phyloP scores from a whole-genome alignment of 2,888 invertebrate genomes.

The Synanthedon andrenaeformis region DNA sequence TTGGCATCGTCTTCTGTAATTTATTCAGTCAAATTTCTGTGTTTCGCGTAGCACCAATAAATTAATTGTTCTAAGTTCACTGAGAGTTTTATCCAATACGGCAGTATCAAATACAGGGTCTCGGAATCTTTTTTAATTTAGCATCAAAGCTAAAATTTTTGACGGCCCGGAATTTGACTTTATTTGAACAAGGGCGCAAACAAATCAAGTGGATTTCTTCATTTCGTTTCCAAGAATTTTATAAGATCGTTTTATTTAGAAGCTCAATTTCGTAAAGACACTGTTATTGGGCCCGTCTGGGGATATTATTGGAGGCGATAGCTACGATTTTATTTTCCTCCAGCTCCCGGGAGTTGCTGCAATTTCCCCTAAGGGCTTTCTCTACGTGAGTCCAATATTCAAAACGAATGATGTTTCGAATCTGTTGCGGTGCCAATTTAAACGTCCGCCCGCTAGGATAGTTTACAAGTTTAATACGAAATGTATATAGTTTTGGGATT shows the following conservation, averaged over 20 bases:
- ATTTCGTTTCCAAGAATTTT: neutral
- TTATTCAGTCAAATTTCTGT: neutral
- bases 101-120: neutral
- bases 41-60: too few species aligned
- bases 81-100: too few species aligned
- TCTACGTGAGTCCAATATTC: slow-evolving; percentile 62
- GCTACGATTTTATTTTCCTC: slow-evolving; percentile 56
- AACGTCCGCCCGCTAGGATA: slow-evolving; percentile 22
- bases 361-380: slow-evolving; percentile 50
- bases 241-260: slow-evolving; percentile 43
- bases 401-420: slow-evolving; percentile 58
- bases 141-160: neutral
- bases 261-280: slow-evolving; percentile 53
- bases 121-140: neutral
- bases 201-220: neutral
- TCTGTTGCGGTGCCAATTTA: slow-evolving; percentile 52
- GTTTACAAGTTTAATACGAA: slow-evolving; percentile 30
- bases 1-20: neutral
- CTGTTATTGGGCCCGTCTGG: slow-evolving; percentile 42
- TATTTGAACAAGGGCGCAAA: neutral
- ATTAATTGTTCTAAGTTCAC: too few species aligned
- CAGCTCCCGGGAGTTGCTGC: slow-evolving; percentile 36
- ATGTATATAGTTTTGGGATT: slow-evolving; percentile 37
- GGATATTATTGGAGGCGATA: slow-evolving; percentile 45
- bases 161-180: neutral